A percentile compares a stretch with the other conserved stretches of the same genome.
phyloP scores from a whole-genome alignment of 2,888 invertebrate species.

The Rhagonycha fulva region DNA sequence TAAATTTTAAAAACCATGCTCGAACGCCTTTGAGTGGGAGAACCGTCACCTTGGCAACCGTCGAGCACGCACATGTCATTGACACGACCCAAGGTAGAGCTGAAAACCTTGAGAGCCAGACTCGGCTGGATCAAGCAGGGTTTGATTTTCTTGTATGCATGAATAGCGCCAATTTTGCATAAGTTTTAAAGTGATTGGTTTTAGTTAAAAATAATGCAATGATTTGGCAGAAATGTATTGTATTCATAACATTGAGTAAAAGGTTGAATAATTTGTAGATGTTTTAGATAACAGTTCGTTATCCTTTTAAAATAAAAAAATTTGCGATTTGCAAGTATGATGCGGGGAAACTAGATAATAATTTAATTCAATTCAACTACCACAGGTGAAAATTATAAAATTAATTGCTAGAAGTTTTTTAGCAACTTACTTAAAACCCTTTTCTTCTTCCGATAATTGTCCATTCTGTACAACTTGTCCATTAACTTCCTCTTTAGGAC shows the following conservation, averaged over 20 bases:
- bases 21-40: constrained; percentile 32
- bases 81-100: constrained; percentile 55
- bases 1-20: constrained; percentile 26
- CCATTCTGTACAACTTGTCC: constrained; percentile 58
- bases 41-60: constrained; percentile 51
- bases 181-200: neutral
- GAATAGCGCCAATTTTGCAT: neutral
- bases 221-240: neutral
- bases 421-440: constrained; percentile 83
- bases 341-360: too few species aligned
- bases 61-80: constrained; percentile 54
- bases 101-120: constrained; percentile 51
- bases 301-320: too few species aligned
- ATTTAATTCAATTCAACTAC: neutral
- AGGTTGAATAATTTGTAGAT: too few species aligned
- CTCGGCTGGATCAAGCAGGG: constrained; percentile 12
- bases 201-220: neutral
- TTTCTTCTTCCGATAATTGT: constrained; percentile 67
- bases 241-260: too few species aligned
- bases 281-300: too few species aligned
- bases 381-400: neutral
- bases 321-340: too few species aligned
- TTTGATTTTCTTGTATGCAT: neutral
- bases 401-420: constrained; percentile 18
- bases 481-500: constrained; percentile 59